These are phyloP conservation scores for Cataglyphis rosenhaueri DNA, from an alignment of 2,888 invertebrate genomes.

Conservation along the genomic window DNA sequence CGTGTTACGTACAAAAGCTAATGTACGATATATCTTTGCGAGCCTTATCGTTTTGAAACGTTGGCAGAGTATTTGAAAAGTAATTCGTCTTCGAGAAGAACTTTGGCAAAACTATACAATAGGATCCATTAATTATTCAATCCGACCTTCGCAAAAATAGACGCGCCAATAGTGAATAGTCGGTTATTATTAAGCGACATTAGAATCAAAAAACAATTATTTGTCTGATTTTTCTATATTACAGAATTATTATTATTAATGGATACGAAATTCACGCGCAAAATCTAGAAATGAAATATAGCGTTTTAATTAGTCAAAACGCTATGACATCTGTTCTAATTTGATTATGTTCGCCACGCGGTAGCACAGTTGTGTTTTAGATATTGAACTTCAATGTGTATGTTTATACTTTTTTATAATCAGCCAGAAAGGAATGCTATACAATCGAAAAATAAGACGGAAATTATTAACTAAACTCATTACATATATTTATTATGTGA, in stretches of 20 bases:
- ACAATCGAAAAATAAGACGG: constrained; percentile 5
- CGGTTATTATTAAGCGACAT: background rate
- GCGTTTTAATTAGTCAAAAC: background rate
- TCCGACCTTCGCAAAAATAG: constrained; percentile 7
- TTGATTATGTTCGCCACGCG: constrained; percentile 11
- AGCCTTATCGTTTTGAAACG: constrained; percentile 43
- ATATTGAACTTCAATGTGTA: background rate
- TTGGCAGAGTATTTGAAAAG: constrained; percentile 47
- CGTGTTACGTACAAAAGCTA: constrained; percentile 65
- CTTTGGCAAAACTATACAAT: constrained; percentile 42
- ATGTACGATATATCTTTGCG: constrained; percentile 50
- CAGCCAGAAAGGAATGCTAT: background rate
- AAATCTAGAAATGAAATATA: background rate
- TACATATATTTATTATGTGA: constrained; percentile 1
- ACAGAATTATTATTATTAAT: background rate
- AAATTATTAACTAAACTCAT: background rate
- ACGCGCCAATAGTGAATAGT: background rate
- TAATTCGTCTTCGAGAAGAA: constrained; percentile 43
- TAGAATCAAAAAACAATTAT: background rate
- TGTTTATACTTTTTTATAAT: constrained; percentile 13
- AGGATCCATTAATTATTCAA: constrained; percentile 17
- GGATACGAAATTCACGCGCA: background rate
- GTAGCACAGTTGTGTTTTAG: constrained; percentile 5
- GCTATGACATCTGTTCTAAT: background rate
- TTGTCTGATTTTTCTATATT: background rate